Evolutionary conservation across 2,113 vertebrate genomes (phyloP), one percentile per base, ranked within the genome.

Genomic region (Odobenus rosmarus): DNA sequence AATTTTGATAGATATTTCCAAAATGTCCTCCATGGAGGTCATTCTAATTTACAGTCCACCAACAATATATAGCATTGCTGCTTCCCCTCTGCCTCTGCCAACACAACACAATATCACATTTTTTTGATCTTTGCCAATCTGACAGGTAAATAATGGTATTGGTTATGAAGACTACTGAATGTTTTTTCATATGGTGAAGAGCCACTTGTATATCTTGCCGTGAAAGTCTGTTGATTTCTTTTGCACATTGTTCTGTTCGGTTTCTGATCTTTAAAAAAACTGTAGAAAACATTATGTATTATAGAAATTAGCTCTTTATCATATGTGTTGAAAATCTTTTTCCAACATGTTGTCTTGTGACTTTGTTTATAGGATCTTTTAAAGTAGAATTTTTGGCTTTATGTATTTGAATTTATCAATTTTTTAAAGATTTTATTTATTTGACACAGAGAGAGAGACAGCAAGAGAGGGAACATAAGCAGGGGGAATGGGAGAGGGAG

Each of bases 341-440:
- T 72, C 59, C 7, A 88, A 61, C 0, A 5, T 93, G n/a, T 31
- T 74, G 21, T 62, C 42, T 89, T 92, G 80, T 80, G 4, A 90
- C 15, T 90, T 90, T 93, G 21, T 83, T 88, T 95, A 53, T 64
- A 92, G n/a, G 28, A 31, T 89, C 4, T 94, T 92, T 83, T 79
- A 89, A 92, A 36, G 16, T 39, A 85, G 49, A 94, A 36, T 59
- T 90, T 86, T 93, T 96, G 28, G 9, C 42, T 87, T 95, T 85
- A 81, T 51, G 24, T 81, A 88, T n/a, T 92, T 95, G 36, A 85
- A 64, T 95, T 74, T 61, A 84, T 53, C 49, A 69, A 2, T 57
- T 3, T 62, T 46, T 46, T 1, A 46, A 46, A 46, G 46, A 46
- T 46, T 46, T 46, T 46, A 46, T 46, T 46, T 46, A 46, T 46